A percentile compares a stretch with the other conserved stretches of the same genome.
phyloP scores from a whole-genome alignment of 2,797 vertebrate species.

The Eidolon dupreanum region DNA sequence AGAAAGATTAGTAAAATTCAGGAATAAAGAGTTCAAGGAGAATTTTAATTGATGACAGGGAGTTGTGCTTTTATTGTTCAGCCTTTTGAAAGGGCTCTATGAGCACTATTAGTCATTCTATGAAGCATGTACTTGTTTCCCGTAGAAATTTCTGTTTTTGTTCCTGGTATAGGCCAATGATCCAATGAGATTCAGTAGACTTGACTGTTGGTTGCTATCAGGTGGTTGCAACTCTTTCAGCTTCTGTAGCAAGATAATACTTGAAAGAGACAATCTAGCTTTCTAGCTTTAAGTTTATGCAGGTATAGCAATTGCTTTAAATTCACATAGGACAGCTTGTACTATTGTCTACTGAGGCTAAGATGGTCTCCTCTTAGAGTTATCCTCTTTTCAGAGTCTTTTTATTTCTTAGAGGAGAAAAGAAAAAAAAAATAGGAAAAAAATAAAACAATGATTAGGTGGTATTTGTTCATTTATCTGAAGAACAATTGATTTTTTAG shows the following conservation, averaged over 20 bases:
- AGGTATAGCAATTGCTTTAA: not conserved
- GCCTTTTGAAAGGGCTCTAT: not conserved
- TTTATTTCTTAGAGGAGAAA: constrained; percentile 38
- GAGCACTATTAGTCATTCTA: not conserved
- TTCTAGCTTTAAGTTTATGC: not conserved
- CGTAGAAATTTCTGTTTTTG: not conserved
- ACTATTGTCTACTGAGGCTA: not conserved
- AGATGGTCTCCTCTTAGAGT: not conserved
- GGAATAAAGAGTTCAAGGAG: not conserved
- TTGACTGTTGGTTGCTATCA: not conserved
- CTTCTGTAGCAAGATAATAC: not conserved
- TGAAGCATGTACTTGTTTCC: not conserved
- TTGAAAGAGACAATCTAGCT: not conserved
- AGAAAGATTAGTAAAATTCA: not conserved
- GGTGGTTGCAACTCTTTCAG: not conserved
- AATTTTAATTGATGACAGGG: not conserved
- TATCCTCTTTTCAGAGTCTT: constrained; percentile 22
- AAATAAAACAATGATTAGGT: not conserved
- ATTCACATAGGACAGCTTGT: not conserved
- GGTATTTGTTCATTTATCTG: not conserved
- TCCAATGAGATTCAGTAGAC: not conserved
- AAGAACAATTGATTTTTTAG: not conserved
- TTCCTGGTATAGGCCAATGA: not conserved
- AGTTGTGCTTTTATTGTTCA: not conserved
- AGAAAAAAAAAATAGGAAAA: not conserved